These are phyloP conservation scores for Morphnarchus princeps DNA, from an alignment of 2,113 vertebrate species.

Conservation along the genomic window DNA sequence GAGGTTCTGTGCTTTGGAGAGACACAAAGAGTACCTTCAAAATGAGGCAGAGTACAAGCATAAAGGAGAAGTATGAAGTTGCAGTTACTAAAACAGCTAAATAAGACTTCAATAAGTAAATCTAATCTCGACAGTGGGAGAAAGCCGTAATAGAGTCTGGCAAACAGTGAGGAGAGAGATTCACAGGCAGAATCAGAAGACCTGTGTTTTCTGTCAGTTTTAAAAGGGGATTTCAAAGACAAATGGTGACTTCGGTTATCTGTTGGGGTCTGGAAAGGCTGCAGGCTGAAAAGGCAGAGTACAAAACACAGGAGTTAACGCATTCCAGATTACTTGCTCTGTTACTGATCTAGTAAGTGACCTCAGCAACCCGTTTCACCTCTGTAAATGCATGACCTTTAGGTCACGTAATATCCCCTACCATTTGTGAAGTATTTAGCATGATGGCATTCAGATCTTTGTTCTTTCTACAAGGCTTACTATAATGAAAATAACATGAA, in stretches of 20 bases:
- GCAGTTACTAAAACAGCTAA: not conserved
- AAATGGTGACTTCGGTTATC: not conserved
- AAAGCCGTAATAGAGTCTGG: not conserved
- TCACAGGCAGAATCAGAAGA: not conserved
- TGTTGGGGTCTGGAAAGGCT: not conserved
- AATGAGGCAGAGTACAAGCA: not conserved
- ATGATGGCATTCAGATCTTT: not conserved
- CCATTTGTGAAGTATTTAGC: not conserved
- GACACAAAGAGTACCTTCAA: not conserved
- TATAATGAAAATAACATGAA: not conserved
- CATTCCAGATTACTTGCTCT: not conserved
- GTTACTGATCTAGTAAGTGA: not conserved
- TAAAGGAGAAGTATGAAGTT: not conserved
- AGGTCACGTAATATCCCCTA: not conserved
- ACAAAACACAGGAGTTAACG: not conserved
- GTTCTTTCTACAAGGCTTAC: not conserved
- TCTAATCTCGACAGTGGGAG: not conserved
- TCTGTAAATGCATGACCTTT: not conserved
- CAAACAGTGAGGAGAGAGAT: not conserved
- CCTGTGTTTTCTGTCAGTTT: not conserved
- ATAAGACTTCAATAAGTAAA: not conserved
- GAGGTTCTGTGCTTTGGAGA: not conserved
- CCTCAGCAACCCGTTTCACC: not conserved
- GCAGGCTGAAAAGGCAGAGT: not conserved
- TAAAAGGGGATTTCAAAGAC: not conserved